A percentile compares a stretch with the other conserved stretches of the same genome.
phyloP scores from a whole-genome alignment of 2,113 vertebrate genomes.

The Indicator indicator region DNA sequence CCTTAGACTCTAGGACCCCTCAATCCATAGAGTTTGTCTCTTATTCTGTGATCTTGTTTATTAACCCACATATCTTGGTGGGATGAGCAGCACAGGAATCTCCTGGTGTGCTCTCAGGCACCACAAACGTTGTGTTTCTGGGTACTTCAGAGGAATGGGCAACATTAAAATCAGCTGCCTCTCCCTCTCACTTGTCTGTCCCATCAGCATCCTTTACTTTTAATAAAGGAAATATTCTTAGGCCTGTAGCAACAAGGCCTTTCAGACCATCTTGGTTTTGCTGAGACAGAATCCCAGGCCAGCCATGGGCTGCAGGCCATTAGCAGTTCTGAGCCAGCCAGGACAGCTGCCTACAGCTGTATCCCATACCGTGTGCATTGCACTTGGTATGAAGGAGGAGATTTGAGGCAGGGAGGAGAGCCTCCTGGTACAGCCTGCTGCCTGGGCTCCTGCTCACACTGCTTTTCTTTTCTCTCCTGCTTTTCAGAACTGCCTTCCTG shows the following conservation, averaged over 20 bases:
- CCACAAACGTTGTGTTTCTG: neutral
- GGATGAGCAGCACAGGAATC: neutral
- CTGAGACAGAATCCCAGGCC: too few species aligned
- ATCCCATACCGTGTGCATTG: too few species aligned
- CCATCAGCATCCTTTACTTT: neutral
- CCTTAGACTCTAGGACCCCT: neutral
- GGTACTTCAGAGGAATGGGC: neutral
- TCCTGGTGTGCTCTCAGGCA: neutral
- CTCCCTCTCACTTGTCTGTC: neutral
- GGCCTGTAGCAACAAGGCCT: neutral
- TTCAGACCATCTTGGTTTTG: neutral
- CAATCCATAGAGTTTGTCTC: neutral
- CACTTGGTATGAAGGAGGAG: too few species aligned
- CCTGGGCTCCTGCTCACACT: too few species aligned
- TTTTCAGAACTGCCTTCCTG: too few species aligned
- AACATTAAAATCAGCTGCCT: neutral
- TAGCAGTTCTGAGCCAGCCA: too few species aligned
- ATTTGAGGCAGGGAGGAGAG: too few species aligned
- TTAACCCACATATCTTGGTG: neutral
- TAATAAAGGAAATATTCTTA: neutral
- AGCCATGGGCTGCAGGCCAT: too few species aligned
- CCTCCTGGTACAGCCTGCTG: too few species aligned
- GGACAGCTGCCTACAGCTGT: too few species aligned
- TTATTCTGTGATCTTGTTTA: neutral
- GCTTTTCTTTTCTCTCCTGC: too few species aligned